phyloP scores from a whole-genome alignment of 2,113 vertebrate genomes.

The Cyanoderma ruficeps region DNA sequence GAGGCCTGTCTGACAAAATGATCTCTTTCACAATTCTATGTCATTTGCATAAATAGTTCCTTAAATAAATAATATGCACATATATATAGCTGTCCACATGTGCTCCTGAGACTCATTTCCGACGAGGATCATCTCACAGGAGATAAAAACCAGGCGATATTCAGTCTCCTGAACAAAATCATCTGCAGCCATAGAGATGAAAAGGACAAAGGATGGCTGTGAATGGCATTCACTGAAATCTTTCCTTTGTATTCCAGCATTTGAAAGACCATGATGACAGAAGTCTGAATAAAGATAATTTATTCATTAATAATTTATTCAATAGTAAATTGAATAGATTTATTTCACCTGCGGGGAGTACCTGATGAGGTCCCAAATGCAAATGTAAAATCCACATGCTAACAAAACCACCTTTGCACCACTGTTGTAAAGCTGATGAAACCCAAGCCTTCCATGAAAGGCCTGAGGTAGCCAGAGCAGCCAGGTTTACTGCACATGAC shows the following conservation, averaged over 20 bases:
- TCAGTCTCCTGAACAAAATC: constrained; percentile 53
- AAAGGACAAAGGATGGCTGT: constrained; percentile 48
- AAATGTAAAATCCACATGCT: fast-evolving
- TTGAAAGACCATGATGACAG: background rate
- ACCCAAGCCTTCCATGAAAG: background rate
- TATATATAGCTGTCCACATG: constrained; percentile 37
- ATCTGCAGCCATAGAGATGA: constrained; percentile 47
- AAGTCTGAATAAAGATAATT: background rate
- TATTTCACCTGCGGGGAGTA: background rate
- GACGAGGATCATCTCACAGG: constrained; percentile 55
- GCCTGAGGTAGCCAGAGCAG: background rate
- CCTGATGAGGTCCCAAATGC: background rate
- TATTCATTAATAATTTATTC: background rate
- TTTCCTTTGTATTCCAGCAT: background rate
- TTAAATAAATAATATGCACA: constrained; percentile 32
- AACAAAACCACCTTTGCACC: background rate
- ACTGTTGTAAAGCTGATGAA: background rate
- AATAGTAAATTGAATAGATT: background rate
- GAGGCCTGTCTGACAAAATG: constrained; percentile 35
- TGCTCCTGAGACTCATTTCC: constrained; percentile 54
- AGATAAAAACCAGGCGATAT: constrained; percentile 54
- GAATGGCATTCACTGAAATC: background rate
- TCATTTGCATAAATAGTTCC: constrained; percentile 52
- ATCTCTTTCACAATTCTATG: constrained; percentile 9
- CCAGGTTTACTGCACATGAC: background rate